Evolutionary conservation across 2,888 invertebrate species (phyloP).

Genomic region (Phanerotoma sp.): DNA sequence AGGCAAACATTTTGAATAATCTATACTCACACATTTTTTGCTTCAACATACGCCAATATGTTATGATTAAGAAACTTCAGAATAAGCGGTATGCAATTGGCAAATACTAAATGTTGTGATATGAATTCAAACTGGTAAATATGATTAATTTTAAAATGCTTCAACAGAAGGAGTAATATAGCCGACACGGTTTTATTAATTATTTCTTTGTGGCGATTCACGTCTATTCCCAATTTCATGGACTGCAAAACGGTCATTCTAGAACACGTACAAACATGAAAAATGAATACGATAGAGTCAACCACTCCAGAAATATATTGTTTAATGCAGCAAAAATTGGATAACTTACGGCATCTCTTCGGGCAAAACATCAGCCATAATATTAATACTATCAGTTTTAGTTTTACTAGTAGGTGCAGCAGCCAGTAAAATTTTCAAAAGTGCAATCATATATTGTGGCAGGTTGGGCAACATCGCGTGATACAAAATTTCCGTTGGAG

Average conservation of each 20-base stretch:
- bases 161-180: slow-evolving; percentile 85
- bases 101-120: slow-evolving; percentile 98
- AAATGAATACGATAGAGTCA: neutral
- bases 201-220: slow-evolving; percentile 97
- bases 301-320: slow-evolving; percentile 19
- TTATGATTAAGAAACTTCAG: slow-evolving; percentile 99
- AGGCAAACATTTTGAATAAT: too few relatives aligned
- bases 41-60: slow-evolving; percentile 90
- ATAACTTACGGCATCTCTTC: slow-evolving; percentile 88
- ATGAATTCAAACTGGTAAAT: slow-evolving; percentile 99
- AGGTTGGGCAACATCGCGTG: slow-evolving; percentile 94
- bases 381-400: slow-evolving; percentile 97
- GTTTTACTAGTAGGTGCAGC: slow-evolving; percentile 99
- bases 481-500: slow-evolving; percentile 87
- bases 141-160: slow-evolving; percentile 97
- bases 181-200: slow-evolving; percentile 95
- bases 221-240: slow-evolving; percentile 94
- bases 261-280: too few relatives aligned
- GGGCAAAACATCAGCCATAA: slow-evolving; percentile 95
- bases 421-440: slow-evolving; percentile 94
- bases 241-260: slow-evolving; percentile 91
- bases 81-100: slow-evolving; percentile 97
- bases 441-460: slow-evolving; percentile 96
- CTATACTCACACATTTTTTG: slow-evolving; percentile 77
- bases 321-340: slow-evolving; percentile 7